Percentiles rank a stretch among this genome's conserved stretches.
phyloP scores from a whole-genome alignment of 2,113 vertebrate species.

The Oplegnathus fasciatus region DNA sequence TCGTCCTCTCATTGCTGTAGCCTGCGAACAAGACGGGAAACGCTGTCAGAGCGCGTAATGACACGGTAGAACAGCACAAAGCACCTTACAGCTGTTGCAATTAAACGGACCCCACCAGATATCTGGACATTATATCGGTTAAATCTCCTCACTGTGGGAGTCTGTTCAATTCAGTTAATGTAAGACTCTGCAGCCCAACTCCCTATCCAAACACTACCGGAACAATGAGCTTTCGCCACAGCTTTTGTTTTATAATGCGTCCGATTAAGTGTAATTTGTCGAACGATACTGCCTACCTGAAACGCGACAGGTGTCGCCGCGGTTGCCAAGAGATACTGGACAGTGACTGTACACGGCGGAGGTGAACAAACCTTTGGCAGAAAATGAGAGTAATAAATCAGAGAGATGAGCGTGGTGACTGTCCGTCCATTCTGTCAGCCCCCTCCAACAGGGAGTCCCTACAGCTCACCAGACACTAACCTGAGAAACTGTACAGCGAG shows the following conservation, averaged over 20 bases:
- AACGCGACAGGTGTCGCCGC: constrained; percentile 42
- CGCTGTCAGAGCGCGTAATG: constrained; percentile 13
- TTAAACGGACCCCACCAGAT: neutral
- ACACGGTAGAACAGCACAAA: neutral
- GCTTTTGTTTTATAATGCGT: neutral
- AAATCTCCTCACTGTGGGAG: neutral
- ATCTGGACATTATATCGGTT: neutral
- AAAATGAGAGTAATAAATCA: neutral
- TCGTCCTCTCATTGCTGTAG: constrained; percentile 64
- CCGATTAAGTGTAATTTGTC: constrained; percentile 4
- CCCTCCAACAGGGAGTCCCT: constrained; percentile 19
- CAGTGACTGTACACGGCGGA: neutral
- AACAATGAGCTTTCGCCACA: neutral
- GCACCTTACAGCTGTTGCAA: neutral
- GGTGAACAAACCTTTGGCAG: neutral
- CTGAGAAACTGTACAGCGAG: constrained; percentile 19
- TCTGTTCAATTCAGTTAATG: neutral
- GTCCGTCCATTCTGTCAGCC: constrained; percentile 24
- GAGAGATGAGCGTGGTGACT: constrained; percentile 11
- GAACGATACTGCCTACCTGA: constrained; percentile 26
- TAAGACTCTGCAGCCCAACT: neutral
- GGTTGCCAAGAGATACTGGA: constrained; percentile 8
- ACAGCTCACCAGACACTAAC: neutral
- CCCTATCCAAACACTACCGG: neutral
- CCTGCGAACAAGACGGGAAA: constrained; percentile 24